Base-by-base conservation (phyloP, 2,797 vertebrate species). In the Crocodylus rhombifer region DNA sequence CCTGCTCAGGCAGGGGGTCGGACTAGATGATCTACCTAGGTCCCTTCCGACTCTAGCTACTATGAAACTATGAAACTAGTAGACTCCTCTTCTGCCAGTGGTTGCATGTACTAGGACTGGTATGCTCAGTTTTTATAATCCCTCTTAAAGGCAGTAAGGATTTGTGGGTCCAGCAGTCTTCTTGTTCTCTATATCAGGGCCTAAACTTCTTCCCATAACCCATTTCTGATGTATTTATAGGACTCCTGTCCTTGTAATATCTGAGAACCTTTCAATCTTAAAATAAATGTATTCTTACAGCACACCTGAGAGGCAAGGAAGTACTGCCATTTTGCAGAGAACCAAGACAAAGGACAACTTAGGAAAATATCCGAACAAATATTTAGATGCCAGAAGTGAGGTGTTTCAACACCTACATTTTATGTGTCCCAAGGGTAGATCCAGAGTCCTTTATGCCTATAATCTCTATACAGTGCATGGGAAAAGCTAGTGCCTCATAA, bases 241-340 rank as follows among this genome's bases (percentile, higher is more conserved):
- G 36, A 10, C 23, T 23, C 33, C 11, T 11, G 6, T 33, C 18
- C 17, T 30, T 42, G 2, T n/a, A 28, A 0, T 4, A 8, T 28
- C 51, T 1, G 7, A 77, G 15, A 42, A 11, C 63, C 75, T 83
- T 83, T 58, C 18, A 58, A 0, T 14, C 33, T 42, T 51, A 4
- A 11, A 18, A 3, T 62, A 0, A 17, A 62, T 18, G 89, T 69
- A 36, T 30, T 63, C 57, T 61, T 77, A 25, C 10, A 87, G 76
- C 33, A 60, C 15, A 17, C 20, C 7, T 69, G 3, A 9, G 4
- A 4, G 5, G 25, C 4, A 78, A 15, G n/a, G 4, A 73, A 30
- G 61, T 55, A 2, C 15, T 7, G 36, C n/a, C 60, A 12, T 30
- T 84, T 74, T n/a, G 69, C 56, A 9, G 62, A 8, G 62, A 60